These are phyloP conservation scores for Nymphicus hollandicus DNA, from an alignment of 2,113 vertebrate genomes.

Conservation along the genomic window DNA sequence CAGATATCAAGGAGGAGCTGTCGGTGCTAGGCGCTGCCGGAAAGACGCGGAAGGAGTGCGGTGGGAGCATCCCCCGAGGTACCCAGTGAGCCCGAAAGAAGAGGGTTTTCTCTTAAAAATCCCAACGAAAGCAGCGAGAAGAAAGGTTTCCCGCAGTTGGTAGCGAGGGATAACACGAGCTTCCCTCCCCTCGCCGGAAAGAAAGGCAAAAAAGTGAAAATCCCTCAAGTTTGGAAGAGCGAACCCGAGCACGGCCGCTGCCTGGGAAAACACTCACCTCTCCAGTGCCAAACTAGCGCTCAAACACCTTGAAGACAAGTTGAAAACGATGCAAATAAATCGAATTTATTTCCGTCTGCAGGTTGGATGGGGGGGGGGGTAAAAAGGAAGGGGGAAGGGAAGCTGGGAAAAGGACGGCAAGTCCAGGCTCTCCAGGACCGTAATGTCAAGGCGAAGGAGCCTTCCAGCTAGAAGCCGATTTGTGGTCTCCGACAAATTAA, in stretches of 20 bases:
- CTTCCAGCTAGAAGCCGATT: conserved; percentile 68
- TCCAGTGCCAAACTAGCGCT: conserved; percentile 55
- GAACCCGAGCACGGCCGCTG: conserved; percentile 18
- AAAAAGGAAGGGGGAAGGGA: neutral
- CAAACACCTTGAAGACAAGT: conserved; percentile 54
- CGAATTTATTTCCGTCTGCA: conserved; percentile 65
- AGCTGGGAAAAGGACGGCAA: neutral
- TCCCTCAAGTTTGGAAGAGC: neutral
- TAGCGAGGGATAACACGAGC: neutral
- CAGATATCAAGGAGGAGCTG: neutral
- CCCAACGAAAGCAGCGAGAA: neutral
- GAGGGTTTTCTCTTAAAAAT: rapidly evolving
- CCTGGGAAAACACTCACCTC: conserved; percentile 71
- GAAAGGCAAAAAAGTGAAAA: conserved; percentile 13
- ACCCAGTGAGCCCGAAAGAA: neutral
- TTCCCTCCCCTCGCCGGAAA: neutral
- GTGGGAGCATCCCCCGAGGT: neutral
- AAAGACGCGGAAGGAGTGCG: neutral
- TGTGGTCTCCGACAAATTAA: conserved; percentile 77
- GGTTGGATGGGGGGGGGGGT: neutral
- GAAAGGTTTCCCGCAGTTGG: neutral
- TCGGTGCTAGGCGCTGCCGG: neutral
- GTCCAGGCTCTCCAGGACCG: conserved; percentile 20
- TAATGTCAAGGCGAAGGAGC: conserved; percentile 24
- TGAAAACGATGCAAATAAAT: conserved; percentile 53